Percentiles rank a stretch among this genome's conserved stretches.
phyloP scores from a whole-genome alignment of 2,888 invertebrate genomes.

The Agrochola circellaris region DNA sequence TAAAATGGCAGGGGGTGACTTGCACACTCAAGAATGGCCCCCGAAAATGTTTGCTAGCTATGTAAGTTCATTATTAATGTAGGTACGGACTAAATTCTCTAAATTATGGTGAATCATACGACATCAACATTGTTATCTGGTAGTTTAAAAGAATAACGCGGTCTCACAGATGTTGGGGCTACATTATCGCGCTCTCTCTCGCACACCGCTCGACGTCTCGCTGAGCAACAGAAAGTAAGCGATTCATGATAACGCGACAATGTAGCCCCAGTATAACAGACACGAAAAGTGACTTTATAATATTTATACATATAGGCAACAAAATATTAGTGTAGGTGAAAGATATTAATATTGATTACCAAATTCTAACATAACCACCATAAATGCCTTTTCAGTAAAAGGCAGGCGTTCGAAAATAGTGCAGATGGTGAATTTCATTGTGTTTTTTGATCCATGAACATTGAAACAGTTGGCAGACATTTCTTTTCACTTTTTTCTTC shows the following conservation, averaged over 20 bases:
- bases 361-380: not conserved
- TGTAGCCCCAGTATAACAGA: no score
- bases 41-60: no score
- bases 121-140: not conserved
- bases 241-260: no score
- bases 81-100: not conserved
- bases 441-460: slow-evolving; percentile 30
- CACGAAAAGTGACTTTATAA: not conserved
- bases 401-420: slow-evolving; percentile 7
- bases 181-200: no score
- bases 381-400: not conserved
- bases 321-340: not conserved
- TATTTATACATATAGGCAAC: not conserved
- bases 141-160: not conserved
- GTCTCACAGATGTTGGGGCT: not conserved
- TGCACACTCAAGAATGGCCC: no score
- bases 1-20: no score
- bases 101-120: not conserved
- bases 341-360: not conserved
- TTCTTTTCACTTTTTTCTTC: slow-evolving; percentile 20
- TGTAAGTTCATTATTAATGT: no score
- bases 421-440: slow-evolving; percentile 13
- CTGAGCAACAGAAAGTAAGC: no score
- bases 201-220: no score
- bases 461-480: slow-evolving; percentile 38